Evolutionary conservation across 2,888 invertebrate genomes (phyloP).

Genomic region (Litoditis marina): DNA sequence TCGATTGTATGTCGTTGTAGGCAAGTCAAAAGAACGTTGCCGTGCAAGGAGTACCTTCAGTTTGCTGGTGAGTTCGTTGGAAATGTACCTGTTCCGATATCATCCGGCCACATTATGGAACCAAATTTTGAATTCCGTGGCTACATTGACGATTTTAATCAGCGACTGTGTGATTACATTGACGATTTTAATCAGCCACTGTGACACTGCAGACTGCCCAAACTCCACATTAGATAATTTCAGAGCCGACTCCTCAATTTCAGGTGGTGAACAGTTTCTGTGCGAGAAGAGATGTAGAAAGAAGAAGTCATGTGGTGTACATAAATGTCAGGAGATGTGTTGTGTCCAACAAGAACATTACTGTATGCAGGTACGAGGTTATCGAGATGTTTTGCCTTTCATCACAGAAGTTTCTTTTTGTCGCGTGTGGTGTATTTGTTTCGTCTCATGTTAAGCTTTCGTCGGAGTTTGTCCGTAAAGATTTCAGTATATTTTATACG

Average conservation of each 20-base stretch:
- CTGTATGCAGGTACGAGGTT: conserved; percentile 70
- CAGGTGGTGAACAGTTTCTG: conserved; percentile 34
- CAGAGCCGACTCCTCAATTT: too few relatives aligned
- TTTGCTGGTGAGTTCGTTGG: conserved; percentile 6
- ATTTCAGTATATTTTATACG: too few relatives aligned
- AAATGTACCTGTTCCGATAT: background rate
- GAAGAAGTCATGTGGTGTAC: conserved; percentile 66
- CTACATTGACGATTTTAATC: too few relatives aligned
- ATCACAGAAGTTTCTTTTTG: background rate
- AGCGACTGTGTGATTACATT: too few relatives aligned
- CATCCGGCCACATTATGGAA: too few relatives aligned
- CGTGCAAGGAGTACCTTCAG: conserved; percentile 41
- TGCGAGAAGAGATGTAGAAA: conserved; percentile 89
- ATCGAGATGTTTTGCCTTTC: background rate
- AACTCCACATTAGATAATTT: too few relatives aligned
- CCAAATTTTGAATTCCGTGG: too few relatives aligned
- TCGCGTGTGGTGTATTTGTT: background rate
- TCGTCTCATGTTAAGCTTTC: conserved; percentile 11
- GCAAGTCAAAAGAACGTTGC: conserved; percentile 71
- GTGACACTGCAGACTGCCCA: too few relatives aligned
- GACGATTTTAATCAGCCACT: too few relatives aligned
- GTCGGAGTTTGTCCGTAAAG: background rate
- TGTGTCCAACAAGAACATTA: conserved; percentile 83
- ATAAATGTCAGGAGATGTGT: conserved; percentile 84
- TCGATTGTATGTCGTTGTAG: conserved; percentile 81